Conservation (phyloP, 2,888 invertebrate species). For the Andrena flavipes region DNA sequence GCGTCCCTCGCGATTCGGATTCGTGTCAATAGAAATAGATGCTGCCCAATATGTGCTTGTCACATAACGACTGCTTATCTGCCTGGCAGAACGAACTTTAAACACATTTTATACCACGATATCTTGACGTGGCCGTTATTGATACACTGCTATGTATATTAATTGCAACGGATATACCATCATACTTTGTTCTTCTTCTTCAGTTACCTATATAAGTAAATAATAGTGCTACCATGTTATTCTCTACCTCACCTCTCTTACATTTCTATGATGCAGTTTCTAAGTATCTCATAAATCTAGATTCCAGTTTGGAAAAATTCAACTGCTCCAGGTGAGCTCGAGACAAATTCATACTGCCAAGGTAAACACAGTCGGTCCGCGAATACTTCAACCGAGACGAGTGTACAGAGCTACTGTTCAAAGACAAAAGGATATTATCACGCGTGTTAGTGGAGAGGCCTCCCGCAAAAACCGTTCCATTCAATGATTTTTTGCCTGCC, state of each 20-base stretch:
- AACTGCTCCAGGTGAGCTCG: background rate
- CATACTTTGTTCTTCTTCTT: background rate
- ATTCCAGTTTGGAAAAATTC: no score
- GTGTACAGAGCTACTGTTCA: constrained; percentile 2
- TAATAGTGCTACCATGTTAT: no score
- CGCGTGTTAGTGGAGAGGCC: background rate
- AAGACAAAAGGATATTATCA: background rate
- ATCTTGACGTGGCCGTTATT: background rate
- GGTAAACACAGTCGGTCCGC: background rate
- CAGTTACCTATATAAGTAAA: no score
- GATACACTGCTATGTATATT: background rate
- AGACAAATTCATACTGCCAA: background rate
- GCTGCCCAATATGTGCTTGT: background rate
- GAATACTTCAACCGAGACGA: background rate
- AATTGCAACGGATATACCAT: background rate
- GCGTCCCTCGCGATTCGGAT: background rate
- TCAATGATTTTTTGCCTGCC: background rate
- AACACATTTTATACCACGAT: background rate
- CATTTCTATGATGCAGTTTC: no score
- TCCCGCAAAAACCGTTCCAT: background rate
- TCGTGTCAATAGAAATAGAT: background rate
- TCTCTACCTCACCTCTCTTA: no score
- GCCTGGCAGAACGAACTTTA: background rate
- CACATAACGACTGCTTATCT: no score
- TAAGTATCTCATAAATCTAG: no score